Evolutionary conservation across 2,113 vertebrate species (phyloP).

Genomic region (Siniperca chuatsi): DNA sequence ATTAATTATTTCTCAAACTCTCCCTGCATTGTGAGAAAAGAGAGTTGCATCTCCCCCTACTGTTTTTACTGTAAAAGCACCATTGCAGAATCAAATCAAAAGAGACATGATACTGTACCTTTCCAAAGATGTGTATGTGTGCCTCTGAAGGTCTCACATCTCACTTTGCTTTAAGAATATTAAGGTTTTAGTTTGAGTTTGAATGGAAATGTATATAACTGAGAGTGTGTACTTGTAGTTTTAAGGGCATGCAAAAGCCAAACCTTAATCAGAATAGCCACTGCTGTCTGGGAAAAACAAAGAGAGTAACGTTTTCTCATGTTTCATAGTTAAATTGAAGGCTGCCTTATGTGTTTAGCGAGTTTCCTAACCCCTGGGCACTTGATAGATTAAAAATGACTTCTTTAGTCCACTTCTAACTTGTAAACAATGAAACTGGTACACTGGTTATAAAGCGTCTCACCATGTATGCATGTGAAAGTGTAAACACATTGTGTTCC

Average conservation of each 20-base stretch:
- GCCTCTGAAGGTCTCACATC: background rate
- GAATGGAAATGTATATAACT: background rate
- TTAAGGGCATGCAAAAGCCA: too few relatives aligned
- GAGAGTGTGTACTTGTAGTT: background rate
- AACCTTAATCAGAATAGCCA: background rate
- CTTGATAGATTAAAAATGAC: background rate
- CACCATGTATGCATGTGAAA: background rate
- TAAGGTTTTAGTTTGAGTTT: background rate
- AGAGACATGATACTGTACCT: background rate
- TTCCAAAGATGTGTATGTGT: background rate
- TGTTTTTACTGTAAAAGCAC: constrained; percentile 58
- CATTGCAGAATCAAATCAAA: background rate
- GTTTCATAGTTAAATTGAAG: background rate
- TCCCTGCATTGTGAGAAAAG: constrained; percentile 34
- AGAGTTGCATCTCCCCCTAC: constrained; percentile 77
- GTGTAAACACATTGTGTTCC: constrained; percentile 3
- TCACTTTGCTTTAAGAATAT: background rate
- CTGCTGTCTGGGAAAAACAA: background rate
- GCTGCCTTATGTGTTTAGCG: background rate
- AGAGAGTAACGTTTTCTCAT: background rate
- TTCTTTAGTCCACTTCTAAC: background rate
- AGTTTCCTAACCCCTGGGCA: background rate
- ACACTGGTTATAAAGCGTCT: background rate
- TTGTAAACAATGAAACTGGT: background rate
- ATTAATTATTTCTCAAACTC: constrained; percentile 44